Evolutionary conservation across 2,888 invertebrate genomes (phyloP), one percentile per base, ranked within the genome.

Genomic region (Conops quadrifasciatus): DNA sequence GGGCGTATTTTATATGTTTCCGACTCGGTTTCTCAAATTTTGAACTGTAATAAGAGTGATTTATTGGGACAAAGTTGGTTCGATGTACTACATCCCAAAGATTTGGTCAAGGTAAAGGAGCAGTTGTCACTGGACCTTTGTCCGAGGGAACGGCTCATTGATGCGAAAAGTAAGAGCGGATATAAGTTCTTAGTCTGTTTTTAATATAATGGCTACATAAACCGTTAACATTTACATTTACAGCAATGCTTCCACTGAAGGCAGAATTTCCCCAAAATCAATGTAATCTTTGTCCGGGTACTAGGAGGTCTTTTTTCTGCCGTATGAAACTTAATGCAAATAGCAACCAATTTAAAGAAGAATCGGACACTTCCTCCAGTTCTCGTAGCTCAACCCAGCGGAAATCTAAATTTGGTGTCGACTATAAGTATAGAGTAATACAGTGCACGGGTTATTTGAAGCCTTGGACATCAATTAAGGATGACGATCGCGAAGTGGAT

Each of bases 381-480:
- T 83, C 85, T 7, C 82, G 82, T n/a, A 89, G 88, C 78, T 91
- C 88, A 74, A 90, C 89, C 73, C 88, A 90, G 74, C 89, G 91
- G 80, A 93, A 92, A 80, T 91, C 91, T 24, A 88, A 89, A 74
- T 69, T 83, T 3, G 80, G 76, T 81, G 74, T 87, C 88, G 95
- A 95, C 82, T 91, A 92, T 84, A 94, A 93, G 82, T 97, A 94
- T 86, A 92, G 91, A 78, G 94, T 95, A 7, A 93, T 97, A 67
- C 96, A 96, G 81, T 97, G 95, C 82, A 96, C 95, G 2, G 97
- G 97, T 0, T 97, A 96, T 82, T 86, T 97, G 51, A 97, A 97
- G 83, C 94, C 96, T 0, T 96, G 95, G 96, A 90, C 93, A 1
- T 92, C 94, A 0, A 90, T 92, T 1, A 95, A 94, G 85, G 87